These are phyloP conservation scores for Hypomesus transpacificus DNA, from an alignment of 2,113 vertebrate species.

Conservation along the genomic window DNA sequence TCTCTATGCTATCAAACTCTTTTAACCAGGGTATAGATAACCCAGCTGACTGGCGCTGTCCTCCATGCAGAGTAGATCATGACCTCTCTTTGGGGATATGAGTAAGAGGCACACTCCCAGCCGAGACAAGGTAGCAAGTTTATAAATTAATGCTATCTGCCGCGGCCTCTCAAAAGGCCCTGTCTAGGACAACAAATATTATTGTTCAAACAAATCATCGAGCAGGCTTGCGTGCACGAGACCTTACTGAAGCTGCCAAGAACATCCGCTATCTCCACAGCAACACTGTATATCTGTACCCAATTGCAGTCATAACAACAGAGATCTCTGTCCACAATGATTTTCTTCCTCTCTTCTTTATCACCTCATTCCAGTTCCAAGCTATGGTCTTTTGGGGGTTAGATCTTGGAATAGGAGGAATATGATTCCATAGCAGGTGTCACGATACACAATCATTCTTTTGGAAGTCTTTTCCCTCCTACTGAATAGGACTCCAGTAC, in stretches of 20 bases:
- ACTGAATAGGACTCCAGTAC: constrained; percentile 26
- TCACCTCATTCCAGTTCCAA: constrained; percentile 38
- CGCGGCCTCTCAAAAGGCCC: constrained; percentile 36
- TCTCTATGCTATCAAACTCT: too few species aligned
- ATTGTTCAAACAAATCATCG: constrained; percentile 51
- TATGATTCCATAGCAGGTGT: neutral
- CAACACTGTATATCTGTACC: constrained; percentile 39
- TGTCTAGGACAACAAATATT: constrained; percentile 46
- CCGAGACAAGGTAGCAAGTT: constrained; percentile 31
- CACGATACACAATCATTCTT: constrained; percentile 21
- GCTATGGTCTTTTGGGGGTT: neutral
- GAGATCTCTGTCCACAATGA: constrained; percentile 31
- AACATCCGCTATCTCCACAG: constrained; percentile 22
- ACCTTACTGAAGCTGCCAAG: constrained; percentile 44
- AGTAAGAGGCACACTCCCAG: constrained; percentile 40
- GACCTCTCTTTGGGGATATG: constrained; percentile 39
- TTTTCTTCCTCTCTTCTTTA: constrained; percentile 43
- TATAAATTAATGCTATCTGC: constrained; percentile 23
- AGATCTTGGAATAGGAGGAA: neutral
- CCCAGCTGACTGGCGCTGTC: neutral
- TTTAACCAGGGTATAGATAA: too few species aligned
- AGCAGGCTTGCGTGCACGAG: constrained; percentile 18
- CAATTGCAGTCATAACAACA: constrained; percentile 31
- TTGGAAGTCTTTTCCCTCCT: constrained; percentile 1
- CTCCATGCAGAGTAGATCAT: constrained; percentile 16